Evolutionary conservation across 2,797 vertebrate species (phyloP), one percentile per base, ranked within the genome.

Genomic region (Aulostomus chinensis): DNA sequence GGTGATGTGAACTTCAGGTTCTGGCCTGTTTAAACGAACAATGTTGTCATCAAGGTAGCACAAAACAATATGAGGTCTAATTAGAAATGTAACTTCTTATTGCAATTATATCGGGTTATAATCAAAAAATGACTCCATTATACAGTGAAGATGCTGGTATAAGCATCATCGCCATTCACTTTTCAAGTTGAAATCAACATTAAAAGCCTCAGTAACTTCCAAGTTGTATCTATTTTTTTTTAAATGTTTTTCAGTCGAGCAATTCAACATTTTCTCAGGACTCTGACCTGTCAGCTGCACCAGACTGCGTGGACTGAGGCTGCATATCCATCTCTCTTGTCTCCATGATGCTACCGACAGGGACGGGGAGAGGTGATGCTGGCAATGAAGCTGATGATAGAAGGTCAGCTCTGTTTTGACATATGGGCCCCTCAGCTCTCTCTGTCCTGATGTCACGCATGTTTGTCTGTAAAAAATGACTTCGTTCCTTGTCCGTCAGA

Each of bases 401-500:
- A 2, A 39, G 7, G 10, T 55, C 54, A 33, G 24, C 3, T 16
- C 14, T 24, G 31, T 54, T 22, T 18, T 33, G 13, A 43, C 32
- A 35, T 20, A 21, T 35, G 20, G 17, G 37, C 25, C 13, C 56
- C 15, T 63, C 62, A 34, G 0, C 55, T 20, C 28, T 58, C 25
- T 37, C 37, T 1, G 3, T 8, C 25, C 28, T 18, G 0, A 49
- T 68, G 53, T 69, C 66, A 35, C 5, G 4, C 26, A 61, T 83
- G 9, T 39, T 50, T 5, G 9, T 31, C 13, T 66, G 58, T 39
- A 83, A 48, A 49, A 68, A 62, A 25, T 53, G 34, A 68, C 48
- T 78, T 32, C 45, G 67, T 49, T 88, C 84, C 61, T 73, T 86
- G 35, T 82, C 85, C 9, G 78, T 77, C 37, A 83, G 64, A 11